Evolutionary conservation across 2,113 vertebrate species (phyloP), one percentile per base, ranked within the genome.

Genomic region (Brachypodius melanocephalos): DNA sequence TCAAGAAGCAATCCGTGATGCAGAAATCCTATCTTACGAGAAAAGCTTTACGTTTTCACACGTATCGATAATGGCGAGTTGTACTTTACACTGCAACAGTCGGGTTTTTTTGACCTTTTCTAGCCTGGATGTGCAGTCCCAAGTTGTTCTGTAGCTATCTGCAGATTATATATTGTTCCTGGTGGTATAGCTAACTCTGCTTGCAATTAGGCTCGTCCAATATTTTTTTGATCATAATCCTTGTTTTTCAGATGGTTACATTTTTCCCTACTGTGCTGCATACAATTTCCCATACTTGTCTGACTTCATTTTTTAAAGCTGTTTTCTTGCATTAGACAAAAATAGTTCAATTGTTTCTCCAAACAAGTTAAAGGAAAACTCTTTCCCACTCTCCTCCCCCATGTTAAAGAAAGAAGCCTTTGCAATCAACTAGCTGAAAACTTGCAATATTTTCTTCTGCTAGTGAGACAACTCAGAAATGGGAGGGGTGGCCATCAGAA

Each of bases 331-430:
- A 12, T 8, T 81, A 40, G 31, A 21, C 28, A 81, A 91, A 93
- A 89, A 78, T 25, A 81, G 59, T 83, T 92, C 58, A 85, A 67
- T 79, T 91, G 38, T 79, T 88, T 79, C 42, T 91, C 32, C 49
- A 65, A 83, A 62, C 10, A 89, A 78, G 67, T 75, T 48, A 34
- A 89, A 78, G 17, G 21, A 68, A 71, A 95, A 45, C 15, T 43
- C 43, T 87, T 72, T 85, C 17, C n/a, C 36, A 8, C 36, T 69
- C 7, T 61, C 25, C 18, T 55, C 51, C 21, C 14, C 7, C 8
- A 19, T 8, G 12, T 75, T 80, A 57, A 57, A 69, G 14, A 42
- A 71, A 69, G 48, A 66, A 34, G 21, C 40, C 17, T 38, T 65
- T 75, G 46, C 52, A 65, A 17, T 29, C 11, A 34, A 26, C 49